Base-by-base conservation (phyloP, 2,113 vertebrate genomes). In the Ceyx margarethae region DNA sequence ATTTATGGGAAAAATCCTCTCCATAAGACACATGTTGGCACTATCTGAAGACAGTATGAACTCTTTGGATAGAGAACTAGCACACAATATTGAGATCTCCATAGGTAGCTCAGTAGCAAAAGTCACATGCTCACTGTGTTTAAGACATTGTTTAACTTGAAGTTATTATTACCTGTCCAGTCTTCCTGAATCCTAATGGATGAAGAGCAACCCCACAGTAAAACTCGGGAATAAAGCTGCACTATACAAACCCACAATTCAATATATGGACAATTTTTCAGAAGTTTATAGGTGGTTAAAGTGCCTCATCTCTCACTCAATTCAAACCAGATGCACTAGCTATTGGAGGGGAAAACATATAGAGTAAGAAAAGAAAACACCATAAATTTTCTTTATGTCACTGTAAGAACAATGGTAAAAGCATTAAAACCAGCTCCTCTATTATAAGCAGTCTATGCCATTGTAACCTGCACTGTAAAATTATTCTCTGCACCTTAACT, bases 351-450 rank as follows among this genome's bases (percentile, higher is more conserved):
- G 22, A 45, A 45, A 45, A 45, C 43, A 45, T 37, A 37, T 37
- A 45, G 43, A 45, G 43, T 23, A 13, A 11, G 21, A 50, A 28
- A 72, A 75, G 37, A 73, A 76, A 74, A 43, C 18, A 50, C 28
- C 45, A 54, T 53, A 26, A 87, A 53, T 61, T 60, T 61, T 64
- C 68, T 62, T 2, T 42, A 64, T 86, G 28, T 53, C 40, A 57
- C 33, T 87, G 91, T 26, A 78, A 89, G 45, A 86, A 88, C 51
- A 88, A 42, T 33, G 25, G n/a, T 84, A 81, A 91, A 90, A 86
- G 61, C 45, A 76, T 45, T 88, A 75, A 68, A 78, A 85, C 2
- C 20, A 65, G 54, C 13, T 90, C 65, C 31, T 72, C 50, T 42
- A 46, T 67, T 45, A 17, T 26, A 90, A 62, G 54, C 33, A 69